Evolutionary conservation across 92 coral and sea anemone genomes (phyloP).

Genomic region (Ricordea florida): DNA sequence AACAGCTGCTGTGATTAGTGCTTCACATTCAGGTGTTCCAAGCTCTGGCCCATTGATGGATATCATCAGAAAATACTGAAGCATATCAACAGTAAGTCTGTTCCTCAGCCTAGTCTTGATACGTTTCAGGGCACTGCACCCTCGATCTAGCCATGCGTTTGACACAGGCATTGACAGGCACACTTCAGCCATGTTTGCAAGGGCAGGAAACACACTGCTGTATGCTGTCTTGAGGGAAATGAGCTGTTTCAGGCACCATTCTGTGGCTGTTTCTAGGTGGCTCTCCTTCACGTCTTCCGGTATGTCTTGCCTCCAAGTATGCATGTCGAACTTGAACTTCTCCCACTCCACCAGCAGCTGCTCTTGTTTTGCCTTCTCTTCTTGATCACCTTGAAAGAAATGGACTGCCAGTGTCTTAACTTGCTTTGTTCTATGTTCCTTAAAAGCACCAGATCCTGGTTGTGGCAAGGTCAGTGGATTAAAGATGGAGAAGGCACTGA

Average conservation of each 20-base stretch:
- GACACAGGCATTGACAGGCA: constrained; percentile 48
- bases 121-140: constrained; percentile 45
- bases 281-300: constrained; percentile 46
- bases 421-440: constrained; percentile 25
- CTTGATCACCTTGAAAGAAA: neutral
- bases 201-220: constrained; percentile 40
- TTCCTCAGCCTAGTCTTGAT: constrained; percentile 35
- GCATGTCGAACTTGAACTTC: constrained; percentile 5
- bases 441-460: constrained; percentile 33
- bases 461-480: constrained; percentile 25
- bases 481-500: constrained; percentile 36
- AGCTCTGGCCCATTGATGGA: constrained; percentile 36
- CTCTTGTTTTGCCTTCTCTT: constrained; percentile 24
- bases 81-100: constrained; percentile 29
- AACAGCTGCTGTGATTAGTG: constrained; percentile 35
- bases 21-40: constrained; percentile 37
- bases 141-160: no score
- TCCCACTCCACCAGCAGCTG: constrained; percentile 26
- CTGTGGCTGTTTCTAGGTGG: constrained; percentile 29
- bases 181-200: constrained; percentile 24
- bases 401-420: constrained; percentile 25
- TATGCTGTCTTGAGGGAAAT: constrained; percentile 41
- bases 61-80: constrained; percentile 35
- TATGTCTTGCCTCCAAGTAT: constrained; percentile 21
- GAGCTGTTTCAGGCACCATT: constrained; percentile 41